Evolutionary conservation across 2,797 vertebrate genomes (phyloP).

Genomic region (Semotilus atromaculatus): DNA sequence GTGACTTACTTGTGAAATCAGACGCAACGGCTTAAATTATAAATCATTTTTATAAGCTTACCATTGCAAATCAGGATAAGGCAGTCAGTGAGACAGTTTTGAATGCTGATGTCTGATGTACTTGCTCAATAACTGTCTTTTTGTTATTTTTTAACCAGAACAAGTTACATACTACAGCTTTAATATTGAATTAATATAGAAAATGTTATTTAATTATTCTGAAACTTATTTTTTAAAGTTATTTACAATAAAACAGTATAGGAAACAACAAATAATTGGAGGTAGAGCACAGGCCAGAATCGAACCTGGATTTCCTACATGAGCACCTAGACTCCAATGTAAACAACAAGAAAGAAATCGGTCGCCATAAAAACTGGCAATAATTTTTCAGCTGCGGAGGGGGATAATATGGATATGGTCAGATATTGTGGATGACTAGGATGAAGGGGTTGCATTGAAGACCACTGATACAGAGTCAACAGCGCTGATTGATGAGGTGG

Average conservation of each 20-base stretch:
- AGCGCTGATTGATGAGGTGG: constrained; percentile 40
- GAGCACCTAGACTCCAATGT: background rate
- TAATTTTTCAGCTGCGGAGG: background rate
- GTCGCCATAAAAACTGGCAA: background rate
- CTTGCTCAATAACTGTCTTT: too few species aligned
- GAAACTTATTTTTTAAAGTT: background rate
- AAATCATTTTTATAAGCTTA: too few species aligned
- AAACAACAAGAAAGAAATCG: background rate
- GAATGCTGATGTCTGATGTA: too few species aligned
- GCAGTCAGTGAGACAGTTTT: too few species aligned
- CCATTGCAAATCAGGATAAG: too few species aligned
- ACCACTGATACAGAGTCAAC: constrained; percentile 26
- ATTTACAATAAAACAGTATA: background rate
- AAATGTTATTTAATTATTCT: background rate
- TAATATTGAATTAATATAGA: background rate
- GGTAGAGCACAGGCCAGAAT: background rate
- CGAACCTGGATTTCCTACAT: background rate
- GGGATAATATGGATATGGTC: background rate
- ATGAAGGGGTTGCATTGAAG: background rate
- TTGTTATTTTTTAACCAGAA: background rate
- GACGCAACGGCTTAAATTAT: too few species aligned
- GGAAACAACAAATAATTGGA: background rate
- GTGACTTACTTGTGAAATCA: too few species aligned
- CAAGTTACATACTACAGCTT: background rate
- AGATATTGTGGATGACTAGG: background rate